These are phyloP conservation scores for Brachionus rotundiformis DNA, from an alignment of 1,140 invertebrate genomes.

Conservation along the genomic window DNA sequence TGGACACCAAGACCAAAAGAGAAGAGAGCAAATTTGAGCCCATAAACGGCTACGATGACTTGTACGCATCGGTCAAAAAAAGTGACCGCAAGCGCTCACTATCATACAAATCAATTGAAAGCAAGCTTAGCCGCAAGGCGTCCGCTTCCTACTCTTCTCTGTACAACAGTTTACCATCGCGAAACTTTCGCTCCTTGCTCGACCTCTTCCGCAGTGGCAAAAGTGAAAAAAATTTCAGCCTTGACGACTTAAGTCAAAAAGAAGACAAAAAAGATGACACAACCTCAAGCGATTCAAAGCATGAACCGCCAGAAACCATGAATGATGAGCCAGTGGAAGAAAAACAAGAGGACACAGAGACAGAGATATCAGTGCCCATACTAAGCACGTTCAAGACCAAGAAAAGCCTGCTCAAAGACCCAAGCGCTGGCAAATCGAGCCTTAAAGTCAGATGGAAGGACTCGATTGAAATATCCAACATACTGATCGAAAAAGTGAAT, in stretches of 20 bases:
- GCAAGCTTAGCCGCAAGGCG: not conserved
- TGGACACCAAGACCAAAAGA: not conserved
- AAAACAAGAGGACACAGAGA: not conserved
- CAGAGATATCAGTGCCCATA: not conserved
- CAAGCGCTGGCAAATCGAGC: not conserved
- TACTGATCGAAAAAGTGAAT: conserved; percentile 10
- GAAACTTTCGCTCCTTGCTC: conserved; percentile 15
- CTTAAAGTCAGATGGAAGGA: conserved; percentile 51
- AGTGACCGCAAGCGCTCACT: not conserved
- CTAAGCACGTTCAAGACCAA: not conserved
- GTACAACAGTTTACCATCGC: conserved; percentile 12
- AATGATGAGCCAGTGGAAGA: not conserved
- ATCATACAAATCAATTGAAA: not conserved
- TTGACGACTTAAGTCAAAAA: not conserved
- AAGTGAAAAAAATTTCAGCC: not conserved
- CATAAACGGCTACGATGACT: conserved; percentile 11
- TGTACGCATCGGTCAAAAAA: conserved; percentile 4
- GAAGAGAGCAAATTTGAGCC: conserved; percentile 17
- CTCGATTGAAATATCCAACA: conserved; percentile 47
- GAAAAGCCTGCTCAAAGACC: conserved; percentile 19
- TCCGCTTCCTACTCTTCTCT: conserved; percentile 3
- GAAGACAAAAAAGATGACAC: not conserved
- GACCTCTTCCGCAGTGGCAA: not conserved
- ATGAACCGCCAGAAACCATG: no score
- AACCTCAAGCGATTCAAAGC: not conserved